Evolutionary conservation across 2,797 vertebrate genomes (phyloP).

Genomic region (Sitta carolinensis): DNA sequence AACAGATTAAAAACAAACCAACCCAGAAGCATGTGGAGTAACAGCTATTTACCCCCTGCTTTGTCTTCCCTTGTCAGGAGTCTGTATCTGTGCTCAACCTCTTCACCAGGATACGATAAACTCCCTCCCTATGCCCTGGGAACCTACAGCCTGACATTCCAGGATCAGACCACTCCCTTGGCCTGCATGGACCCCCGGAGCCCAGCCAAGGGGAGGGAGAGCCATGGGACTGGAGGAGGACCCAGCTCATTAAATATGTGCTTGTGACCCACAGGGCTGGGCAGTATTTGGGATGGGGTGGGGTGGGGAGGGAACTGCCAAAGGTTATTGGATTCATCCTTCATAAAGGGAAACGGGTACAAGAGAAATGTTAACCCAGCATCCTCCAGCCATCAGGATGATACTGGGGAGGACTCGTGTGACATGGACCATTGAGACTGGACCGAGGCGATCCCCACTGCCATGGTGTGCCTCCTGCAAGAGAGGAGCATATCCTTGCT

Average conservation of each 20-base stretch:
- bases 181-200: conserved; percentile 34
- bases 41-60: background rate
- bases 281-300: conserved; percentile 57
- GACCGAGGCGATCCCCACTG: background rate
- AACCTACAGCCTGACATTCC: background rate
- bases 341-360: background rate
- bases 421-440: background rate
- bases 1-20: background rate
- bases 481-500: background rate
- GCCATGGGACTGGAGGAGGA: conserved; percentile 35
- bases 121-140: background rate
- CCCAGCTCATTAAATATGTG: conserved; percentile 69
- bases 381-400: background rate
- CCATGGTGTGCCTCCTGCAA: background rate
- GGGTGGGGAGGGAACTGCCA: conserved; percentile 24
- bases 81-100: conserved; percentile 93
- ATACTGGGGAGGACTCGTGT: background rate
- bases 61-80: conserved; percentile 76
- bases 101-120: conserved; percentile 93
- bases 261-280: conserved; percentile 45
- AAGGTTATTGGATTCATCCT: conserved; percentile 1
- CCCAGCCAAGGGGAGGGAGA: conserved; percentile 1
- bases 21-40: background rate
- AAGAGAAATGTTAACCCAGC: background rate
- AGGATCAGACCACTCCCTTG: conserved; percentile 34